Base-by-base conservation (phyloP, 1,140 invertebrate species). In the Zaprionus lachaisei region DNA sequence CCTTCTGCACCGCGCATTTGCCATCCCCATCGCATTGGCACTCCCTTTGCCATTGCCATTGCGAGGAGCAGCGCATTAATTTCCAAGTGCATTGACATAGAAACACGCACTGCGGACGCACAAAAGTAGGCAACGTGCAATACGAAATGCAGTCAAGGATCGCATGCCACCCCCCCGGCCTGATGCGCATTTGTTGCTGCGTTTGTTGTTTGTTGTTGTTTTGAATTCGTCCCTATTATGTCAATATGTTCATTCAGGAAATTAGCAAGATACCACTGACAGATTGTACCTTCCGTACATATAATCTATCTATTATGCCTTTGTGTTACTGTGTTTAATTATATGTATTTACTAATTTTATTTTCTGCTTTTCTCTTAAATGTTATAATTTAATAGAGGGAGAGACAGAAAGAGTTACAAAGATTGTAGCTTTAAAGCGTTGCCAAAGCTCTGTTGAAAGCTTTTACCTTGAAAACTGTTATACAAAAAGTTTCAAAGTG, bases 1-100 rank as follows among this genome's bases (percentile, higher is more conserved):
- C 41, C 22, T 24, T 17, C 20, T 38, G 37, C 66, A 38, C 62
- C 49, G 70, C 49, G 66, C 41, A 60, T 49, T 72, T 83, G 51
- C 41, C 41, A 47, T 17, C 2, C 41, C 41, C 41, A 5, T 7
- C 64, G 44, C 47, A 11, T 7, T n/a, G 2, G 17, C 17, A 49
- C n/a, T 20, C n/a, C n/a, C 17, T n/a, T 4, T 22, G 47, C 47
- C 7, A 11, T 20, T 12, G 47, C 20, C 17, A 22, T 20, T 24
- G 47, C 20, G 20, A 51, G 6, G 14, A 74, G 67, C 61, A 71
- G 72, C 47, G 47, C 65, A 82, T 83, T 87, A 87, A 82, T 65
- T 71, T 81, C 72, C 69, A 84, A 90, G 80, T 89, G 79, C 85
- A 85, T 81, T 89, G 85, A 89, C 85, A 89, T 77, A 89, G 72